phyloP scores from a whole-genome alignment of 2,797 vertebrate species.

The Anisognathus igniventris region DNA sequence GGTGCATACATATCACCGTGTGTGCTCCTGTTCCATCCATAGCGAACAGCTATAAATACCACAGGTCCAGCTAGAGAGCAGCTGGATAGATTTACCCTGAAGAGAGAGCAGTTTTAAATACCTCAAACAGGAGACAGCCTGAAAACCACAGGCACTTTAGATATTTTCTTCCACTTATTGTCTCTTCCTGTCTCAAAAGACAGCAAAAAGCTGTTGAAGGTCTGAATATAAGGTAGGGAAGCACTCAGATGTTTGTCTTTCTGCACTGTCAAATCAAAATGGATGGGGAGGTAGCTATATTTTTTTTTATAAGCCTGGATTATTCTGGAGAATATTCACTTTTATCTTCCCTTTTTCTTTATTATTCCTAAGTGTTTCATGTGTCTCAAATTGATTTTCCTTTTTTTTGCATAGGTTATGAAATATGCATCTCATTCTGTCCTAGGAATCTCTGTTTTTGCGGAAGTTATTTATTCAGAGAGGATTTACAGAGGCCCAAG shows the following conservation, averaged over 20 bases:
- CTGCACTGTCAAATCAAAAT: background rate
- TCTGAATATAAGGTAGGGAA: background rate
- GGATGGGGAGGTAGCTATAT: background rate
- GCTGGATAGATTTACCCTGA: background rate
- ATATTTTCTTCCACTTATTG: background rate
- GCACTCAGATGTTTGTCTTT: background rate
- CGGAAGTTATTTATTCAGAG: conserved; percentile 11
- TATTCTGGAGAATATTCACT: background rate
- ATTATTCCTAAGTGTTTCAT: background rate
- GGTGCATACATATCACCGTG: background rate
- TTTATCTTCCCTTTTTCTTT: background rate
- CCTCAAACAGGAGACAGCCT: background rate
- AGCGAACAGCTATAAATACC: background rate
- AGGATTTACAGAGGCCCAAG: conserved; percentile 41
- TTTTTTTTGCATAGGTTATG: conserved; percentile 19
- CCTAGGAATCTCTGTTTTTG: conserved; percentile 4
- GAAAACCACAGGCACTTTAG: background rate
- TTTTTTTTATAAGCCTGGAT: background rate
- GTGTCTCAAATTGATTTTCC: conserved; percentile 10
- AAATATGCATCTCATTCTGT: conserved; percentile 41
- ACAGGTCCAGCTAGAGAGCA: background rate
- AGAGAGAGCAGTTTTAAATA: background rate
- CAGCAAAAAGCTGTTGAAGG: background rate
- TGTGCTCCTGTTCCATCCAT: background rate
- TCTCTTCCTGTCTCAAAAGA: background rate